Evolutionary conservation across 1,140 invertebrate species (phyloP), one percentile per base, ranked within the genome.

Genomic region (Apis florea): DNA sequence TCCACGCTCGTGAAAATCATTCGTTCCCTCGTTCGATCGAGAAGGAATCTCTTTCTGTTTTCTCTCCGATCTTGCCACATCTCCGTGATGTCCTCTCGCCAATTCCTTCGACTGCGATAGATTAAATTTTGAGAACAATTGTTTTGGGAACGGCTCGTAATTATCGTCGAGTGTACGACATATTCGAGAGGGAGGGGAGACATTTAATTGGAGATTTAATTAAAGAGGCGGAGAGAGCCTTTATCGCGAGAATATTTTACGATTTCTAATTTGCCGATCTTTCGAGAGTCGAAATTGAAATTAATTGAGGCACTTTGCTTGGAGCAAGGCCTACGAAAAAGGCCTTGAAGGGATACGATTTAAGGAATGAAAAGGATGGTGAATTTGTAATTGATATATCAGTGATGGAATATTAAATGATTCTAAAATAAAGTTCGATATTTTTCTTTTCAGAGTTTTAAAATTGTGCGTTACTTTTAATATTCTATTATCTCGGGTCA

Each of bases 161-260:
- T 15, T 9, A 64, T 40, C 19, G 1, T 6, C 31, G 5, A 13
- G 31, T 1, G 21, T 1, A n/a, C 6, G 12, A 1, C 6, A 47
- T 0, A 1, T 15, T n/a, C 1, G 40, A 47, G 13, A 24, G n/a
- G n/a, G 2, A 0, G 31, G 2, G 31, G 5, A 17, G 24, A 26
- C 11, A 51, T 69, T 51, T 24, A 69, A 31, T 53, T 19, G 2
- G 5, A 54, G 75, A 77, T 86, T 86, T 87, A 87, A 87, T 86
- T 86, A 83, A 87, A 86, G 74, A 76, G 75, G 61, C 59, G 56
- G 47, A 47, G n/a, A n/a, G n/a, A 54, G 54, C n/a, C 63, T 66
- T 63, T 64, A 75, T 79, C 70, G 72, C 64, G 40, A 21, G 40
- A 11, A 21, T 5, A 40, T 66, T 21, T 21, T 24, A 66, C 31